Conservation (phyloP, 2,113 vertebrate genomes). For the Gallinago jamesoni region DNA sequence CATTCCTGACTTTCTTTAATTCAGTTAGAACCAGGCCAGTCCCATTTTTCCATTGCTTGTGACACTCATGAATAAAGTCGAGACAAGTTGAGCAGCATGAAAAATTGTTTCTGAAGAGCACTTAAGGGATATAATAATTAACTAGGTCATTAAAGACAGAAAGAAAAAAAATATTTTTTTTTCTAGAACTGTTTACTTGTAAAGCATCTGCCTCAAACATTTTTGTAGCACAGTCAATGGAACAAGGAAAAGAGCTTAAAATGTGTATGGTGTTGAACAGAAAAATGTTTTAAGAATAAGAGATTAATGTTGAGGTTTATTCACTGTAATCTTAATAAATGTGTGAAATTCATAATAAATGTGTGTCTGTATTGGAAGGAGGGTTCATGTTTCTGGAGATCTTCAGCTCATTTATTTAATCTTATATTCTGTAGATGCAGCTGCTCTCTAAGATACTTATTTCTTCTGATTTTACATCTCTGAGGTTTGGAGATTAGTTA, state of each 20-base stretch:
- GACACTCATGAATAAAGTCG: not conserved
- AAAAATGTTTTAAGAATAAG: not conserved
- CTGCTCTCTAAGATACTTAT: not conserved
- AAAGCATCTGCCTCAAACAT: not conserved
- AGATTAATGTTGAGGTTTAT: not conserved
- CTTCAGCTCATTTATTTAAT: not conserved
- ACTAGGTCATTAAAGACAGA: not conserved
- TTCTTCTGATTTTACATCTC: conserved; percentile 27
- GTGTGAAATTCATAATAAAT: too few species aligned
- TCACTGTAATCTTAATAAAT: not conserved
- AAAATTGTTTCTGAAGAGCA: not conserved
- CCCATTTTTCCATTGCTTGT: not conserved
- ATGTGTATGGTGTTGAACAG: not conserved
- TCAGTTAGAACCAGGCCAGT: not conserved
- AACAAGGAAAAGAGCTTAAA: not conserved
- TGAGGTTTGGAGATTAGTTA: conserved; percentile 23
- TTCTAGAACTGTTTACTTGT: not conserved
- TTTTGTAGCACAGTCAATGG: not conserved
- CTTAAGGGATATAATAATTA: not conserved
- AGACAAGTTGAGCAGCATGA: not conserved
- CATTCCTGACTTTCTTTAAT: not conserved
- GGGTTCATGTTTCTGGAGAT: not conserved
- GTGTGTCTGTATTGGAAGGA: not conserved
- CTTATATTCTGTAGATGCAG: not conserved
- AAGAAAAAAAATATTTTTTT: not conserved